Base-by-base conservation (phyloP, 2,888 invertebrate species). In the Smittia aterrima region DNA sequence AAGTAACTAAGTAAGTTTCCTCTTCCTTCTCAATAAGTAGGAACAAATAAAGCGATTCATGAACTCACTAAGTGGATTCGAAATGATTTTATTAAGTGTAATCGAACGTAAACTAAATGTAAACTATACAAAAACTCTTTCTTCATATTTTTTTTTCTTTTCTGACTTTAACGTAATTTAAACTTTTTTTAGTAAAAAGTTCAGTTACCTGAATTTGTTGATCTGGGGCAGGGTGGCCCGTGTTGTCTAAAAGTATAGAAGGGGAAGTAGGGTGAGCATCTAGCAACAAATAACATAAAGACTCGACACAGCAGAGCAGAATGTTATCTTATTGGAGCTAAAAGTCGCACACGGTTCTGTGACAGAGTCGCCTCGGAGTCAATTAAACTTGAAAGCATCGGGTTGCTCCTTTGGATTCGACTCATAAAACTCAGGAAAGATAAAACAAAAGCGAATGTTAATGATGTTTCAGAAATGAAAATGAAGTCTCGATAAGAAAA, bases 181-280 rank as follows among this genome's bases (percentile, higher is more conserved):
- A 74, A 66, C 66, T 74, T 74, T 74, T 66, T 73, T 18, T 58
- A 58, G 58, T 73, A 54, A 64, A 74, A 74, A 74, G 58, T 81
- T 82, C 77, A 78, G 77, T 88, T 88, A 88, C 88, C 88, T 88
- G 88, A 86, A 87, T 85, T 87, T 87, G 87, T 87, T 88, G 88
- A 87, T 88, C 88, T 87, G 87, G 87, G 82, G 83, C 83, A 87
- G 87, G 89, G 87, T 90, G 90, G 89, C 86, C 89, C 90, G 89
- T 90, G 89, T 90, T 89, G 90, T 91, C 90, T 90, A 90, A 90
- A 90, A 90, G 88, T 86, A 86, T 88, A 89, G 90, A 89, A 89
- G 90, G 89, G 89, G 90, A 90, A 90, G 86, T 86, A 86, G 90
- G 90, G 92, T 92, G 92, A 92, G 92, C 92, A 92, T 92, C 92